Base-by-base conservation (phyloP, 2,113 vertebrate species). In the Mustela lutreola region DNA sequence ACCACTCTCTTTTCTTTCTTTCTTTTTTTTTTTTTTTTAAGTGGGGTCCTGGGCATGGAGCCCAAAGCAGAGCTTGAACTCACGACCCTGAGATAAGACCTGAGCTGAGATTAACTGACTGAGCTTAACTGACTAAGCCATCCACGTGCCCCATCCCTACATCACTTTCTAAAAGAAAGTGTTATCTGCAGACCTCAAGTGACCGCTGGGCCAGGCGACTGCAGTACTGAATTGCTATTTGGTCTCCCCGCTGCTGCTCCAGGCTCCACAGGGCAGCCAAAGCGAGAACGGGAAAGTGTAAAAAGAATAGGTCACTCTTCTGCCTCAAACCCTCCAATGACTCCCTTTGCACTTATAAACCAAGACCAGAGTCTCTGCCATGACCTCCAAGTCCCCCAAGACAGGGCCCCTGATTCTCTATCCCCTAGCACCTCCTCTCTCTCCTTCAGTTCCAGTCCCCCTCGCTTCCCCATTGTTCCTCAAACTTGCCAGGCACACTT, bases 341-440 rank as follows among this genome's bases (percentile, higher is more conserved):
- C 21, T 65, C 42, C 39, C 19, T 53, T 63, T 63, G 76, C 5
- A 5, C 24, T 45, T 9, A 33, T 42, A 26, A 39, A 36, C 18
- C 28, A 76, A 85, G 53, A 33, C 12, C 67, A 50, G 21, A 50
- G 45, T 86, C 65, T 85, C 62, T 60, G 21, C 70, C 5, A 19
- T 4, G 33, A 76, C 83, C 26, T 28, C 42, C 10, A 31, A 50
- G 45, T n/a, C 60, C 21, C 50, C 86, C 16, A 31, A 48, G 31
- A n/a, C 33, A 0, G 1, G 24, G 11, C 5, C 31, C 26, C 70
- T 5, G 11, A 10, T 19, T 36, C 67, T 36, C 2, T 8, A 4
- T 45, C 63, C 58, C 80, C 67, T 0, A 10, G 1, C 8, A 39
- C 26, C n/a, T 67, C 18, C 83, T n/a, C 26, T 56, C 75, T 76